A percentile compares a stretch with the other conserved stretches of the same genome.
phyloP scores from a whole-genome alignment of 53 echinoderm and acorn worm species.

The Holothuria scabra region DNA sequence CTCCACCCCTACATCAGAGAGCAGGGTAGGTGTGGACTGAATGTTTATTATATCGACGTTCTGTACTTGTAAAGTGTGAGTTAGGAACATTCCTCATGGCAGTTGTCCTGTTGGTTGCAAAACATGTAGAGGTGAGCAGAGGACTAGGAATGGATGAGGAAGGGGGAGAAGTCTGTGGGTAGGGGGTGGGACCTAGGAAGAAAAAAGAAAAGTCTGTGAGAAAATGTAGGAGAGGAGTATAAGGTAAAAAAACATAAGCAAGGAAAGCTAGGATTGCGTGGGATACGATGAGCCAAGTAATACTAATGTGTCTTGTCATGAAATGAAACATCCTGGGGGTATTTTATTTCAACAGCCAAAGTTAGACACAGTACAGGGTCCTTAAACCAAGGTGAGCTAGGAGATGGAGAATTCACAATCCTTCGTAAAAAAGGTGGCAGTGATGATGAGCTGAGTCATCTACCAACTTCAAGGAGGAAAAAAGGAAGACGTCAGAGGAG shows the following conservation, averaged over 20 bases:
- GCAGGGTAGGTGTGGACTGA: too few relatives aligned
- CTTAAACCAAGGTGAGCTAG: neutral
- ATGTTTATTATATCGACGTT: too few relatives aligned
- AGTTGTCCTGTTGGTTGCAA: too few relatives aligned
- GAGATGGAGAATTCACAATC: constrained; percentile 57
- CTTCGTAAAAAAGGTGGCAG: constrained; percentile 80
- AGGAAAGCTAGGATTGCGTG: neutral
- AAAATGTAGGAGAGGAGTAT: constrained; percentile 12
- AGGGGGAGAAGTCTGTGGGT: neutral
- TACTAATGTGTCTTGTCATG: too few relatives aligned
- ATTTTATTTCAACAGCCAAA: neutral
- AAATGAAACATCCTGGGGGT: too few relatives aligned
- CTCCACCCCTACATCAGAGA: too few relatives aligned
- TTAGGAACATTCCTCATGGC: too few relatives aligned
- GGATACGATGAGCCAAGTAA: neutral
- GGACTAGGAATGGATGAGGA: too few relatives aligned
- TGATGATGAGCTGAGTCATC: constrained; percentile 71
- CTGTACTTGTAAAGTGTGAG: too few relatives aligned
- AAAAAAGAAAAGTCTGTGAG: neutral
- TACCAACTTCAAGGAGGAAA: constrained; percentile 63
- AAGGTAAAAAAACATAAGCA: neutral
- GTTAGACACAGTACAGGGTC: constrained; percentile 35
- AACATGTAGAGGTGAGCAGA: too few relatives aligned
- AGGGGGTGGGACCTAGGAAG: neutral
- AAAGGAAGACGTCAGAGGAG: constrained; percentile 59